phyloP scores from a whole-genome alignment of 2,797 vertebrate species.

The Cirrhinus molitorella region DNA sequence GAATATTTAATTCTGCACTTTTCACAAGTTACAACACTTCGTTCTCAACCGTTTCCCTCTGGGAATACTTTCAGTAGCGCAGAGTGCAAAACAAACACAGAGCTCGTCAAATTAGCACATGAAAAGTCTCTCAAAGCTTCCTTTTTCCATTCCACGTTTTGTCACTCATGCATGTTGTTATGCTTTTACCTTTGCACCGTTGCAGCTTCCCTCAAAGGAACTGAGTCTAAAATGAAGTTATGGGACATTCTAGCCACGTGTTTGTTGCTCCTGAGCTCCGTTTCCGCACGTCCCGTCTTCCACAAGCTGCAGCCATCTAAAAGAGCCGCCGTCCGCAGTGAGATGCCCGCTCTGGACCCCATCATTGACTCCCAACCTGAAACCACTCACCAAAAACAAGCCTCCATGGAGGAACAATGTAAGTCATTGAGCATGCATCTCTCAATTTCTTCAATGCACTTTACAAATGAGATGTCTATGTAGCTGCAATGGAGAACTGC shows the following conservation, averaged over 20 bases:
- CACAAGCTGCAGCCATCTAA: conserved; percentile 85
- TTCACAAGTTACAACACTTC: conserved; percentile 1
- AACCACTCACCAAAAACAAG: conserved; percentile 72
- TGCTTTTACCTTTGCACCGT: conserved; percentile 45
- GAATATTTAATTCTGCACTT: conserved; percentile 23
- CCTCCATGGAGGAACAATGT: conserved; percentile 81
- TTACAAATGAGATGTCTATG: background rate
- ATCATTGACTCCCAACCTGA: conserved; percentile 75
- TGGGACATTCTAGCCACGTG: conserved; percentile 98
- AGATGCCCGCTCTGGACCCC: conserved; percentile 77
- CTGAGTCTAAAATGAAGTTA: conserved; percentile 99
- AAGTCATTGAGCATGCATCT: conserved; percentile 62
- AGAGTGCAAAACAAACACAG: background rate
- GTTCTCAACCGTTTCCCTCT: background rate
- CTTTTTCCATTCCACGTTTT: background rate
- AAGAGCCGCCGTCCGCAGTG: conserved; percentile 78
- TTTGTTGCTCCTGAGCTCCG: conserved; percentile 97
- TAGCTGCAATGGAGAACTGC: conserved; percentile 12
- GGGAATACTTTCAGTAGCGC: background rate
- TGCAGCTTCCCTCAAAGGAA: conserved; percentile 92
- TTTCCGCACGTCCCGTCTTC: conserved; percentile 90
- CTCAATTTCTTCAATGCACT: background rate
- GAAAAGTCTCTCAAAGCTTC: conserved; percentile 25
- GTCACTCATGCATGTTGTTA: conserved; percentile 48
- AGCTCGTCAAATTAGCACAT: background rate